Evolutionary conservation across 2,113 vertebrate genomes (phyloP), one percentile per base, ranked within the genome.

Genomic region (Leucosticte australis): DNA sequence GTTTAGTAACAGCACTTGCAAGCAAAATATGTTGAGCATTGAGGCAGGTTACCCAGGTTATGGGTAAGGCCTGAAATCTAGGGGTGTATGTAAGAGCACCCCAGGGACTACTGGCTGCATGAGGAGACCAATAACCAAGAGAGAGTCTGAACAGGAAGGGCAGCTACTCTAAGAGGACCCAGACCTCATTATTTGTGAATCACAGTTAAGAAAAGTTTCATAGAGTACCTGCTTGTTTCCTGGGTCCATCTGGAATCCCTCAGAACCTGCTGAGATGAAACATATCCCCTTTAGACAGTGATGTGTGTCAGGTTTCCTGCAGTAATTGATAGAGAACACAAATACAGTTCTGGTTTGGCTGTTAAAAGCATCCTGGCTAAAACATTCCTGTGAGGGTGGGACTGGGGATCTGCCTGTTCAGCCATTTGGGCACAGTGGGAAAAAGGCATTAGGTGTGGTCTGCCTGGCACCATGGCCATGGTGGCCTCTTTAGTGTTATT

Each of bases 231-330:
- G 31, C 16, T 65, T 80, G 16, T 74, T 96, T 96, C 46, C 90
- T 65, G 50, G 50, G 59, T 68, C 75, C 90, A 90, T 95, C 82
- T 95, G 90, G 88, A 96, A 83, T 93, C 33, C 50, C 35, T 92
- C 75, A 92, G 68, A 93, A 77, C 68, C 63, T 50, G 30, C 55
- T 70, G 90, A 95, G 94, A 93, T 90, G 74, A 90, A 90, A 83
- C 39, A 83, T 15, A 56, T 76, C 59, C 41, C 28, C 57, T 93
- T 85, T 57, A 88, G 70, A 90, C 11, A 14, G 33, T 41, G 63
- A 39, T 2, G 44, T 92, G 49, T 82, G 75, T 95, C 65, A 85
- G 49, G 28, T 90, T 91, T 93, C 70, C 46, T 80, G 28, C 37
- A 63, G 42, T 90, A 96, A 88, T 77, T 90, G 79, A 47, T 68